Conservation (phyloP, 2,113 vertebrate genomes). For the Psilopsiagon aymara region DNA sequence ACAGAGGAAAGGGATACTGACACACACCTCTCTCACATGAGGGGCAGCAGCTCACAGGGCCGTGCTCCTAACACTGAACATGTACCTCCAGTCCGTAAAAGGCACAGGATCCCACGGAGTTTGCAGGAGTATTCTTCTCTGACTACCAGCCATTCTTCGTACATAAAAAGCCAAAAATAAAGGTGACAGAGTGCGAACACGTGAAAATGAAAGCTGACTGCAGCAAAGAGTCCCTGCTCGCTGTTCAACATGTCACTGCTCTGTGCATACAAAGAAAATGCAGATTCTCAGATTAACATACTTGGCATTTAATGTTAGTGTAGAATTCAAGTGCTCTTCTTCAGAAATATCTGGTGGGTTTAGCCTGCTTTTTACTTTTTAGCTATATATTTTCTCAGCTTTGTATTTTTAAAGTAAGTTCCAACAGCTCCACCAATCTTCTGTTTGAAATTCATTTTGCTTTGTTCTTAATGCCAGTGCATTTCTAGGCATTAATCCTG, state of each 20-base stretch:
- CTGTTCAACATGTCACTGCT: not conserved
- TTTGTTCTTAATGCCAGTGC: not conserved
- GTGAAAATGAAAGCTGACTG: not conserved
- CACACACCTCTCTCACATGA: rapidly evolving
- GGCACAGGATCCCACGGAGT: not conserved
- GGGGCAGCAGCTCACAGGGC: not conserved
- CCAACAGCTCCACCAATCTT: not conserved
- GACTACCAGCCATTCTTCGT: not conserved
- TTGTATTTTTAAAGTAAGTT: not conserved
- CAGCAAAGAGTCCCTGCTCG: not conserved
- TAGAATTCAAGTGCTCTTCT: not conserved
- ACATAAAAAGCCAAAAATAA: not conserved
- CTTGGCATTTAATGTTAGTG: not conserved
- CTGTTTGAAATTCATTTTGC: not conserved
- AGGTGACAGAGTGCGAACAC: not conserved
- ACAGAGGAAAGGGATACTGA: not conserved
- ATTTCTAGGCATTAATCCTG: not conserved
- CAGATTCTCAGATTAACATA: not conserved
- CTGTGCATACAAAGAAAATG: not conserved
- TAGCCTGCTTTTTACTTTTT: not conserved
- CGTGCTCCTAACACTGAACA: not conserved
- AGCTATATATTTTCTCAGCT: not conserved
- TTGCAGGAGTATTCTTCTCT: not conserved
- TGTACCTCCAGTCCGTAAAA: not conserved
- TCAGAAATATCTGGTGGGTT: not conserved